phyloP scores from a whole-genome alignment of 64 coral and sea anemone genomes.

The Actinia equina region DNA sequence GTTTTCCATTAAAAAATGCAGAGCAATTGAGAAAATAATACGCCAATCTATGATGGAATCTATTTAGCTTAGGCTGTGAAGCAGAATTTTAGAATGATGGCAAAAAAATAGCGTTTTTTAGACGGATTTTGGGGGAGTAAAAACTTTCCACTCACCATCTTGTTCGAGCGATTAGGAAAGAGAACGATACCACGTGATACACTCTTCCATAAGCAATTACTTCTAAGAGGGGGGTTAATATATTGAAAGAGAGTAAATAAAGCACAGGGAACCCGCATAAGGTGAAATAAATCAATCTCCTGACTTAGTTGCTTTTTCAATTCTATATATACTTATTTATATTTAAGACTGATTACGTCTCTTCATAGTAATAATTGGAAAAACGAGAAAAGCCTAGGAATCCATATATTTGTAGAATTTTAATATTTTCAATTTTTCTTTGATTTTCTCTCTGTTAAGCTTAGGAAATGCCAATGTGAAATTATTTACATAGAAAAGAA shows the following conservation, averaged over 20 bases:
- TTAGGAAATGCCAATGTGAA: no score
- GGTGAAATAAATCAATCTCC: no score
- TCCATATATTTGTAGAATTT: no score
- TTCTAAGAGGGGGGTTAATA: slow-evolving; percentile 9
- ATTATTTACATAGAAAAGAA: no score
- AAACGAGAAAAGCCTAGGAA: no score
- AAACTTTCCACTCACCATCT: slow-evolving; percentile 35
- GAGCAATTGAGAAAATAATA: neutral
- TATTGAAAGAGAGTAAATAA: neutral
- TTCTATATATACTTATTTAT: no score
- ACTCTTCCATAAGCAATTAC: neutral
- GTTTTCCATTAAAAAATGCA: neutral
- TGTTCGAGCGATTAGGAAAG: slow-evolving; percentile 23
- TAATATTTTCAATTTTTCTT: no score
- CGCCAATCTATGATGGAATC: neutral
- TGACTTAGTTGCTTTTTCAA: no score
- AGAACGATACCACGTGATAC: neutral
- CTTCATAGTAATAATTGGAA: no score
- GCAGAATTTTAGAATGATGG: neutral
- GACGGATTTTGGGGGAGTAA: neutral
- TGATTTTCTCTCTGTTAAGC: no score
- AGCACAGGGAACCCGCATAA: neutral
- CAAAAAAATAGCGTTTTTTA: neutral
- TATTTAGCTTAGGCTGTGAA: neutral
- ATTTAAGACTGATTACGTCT: no score